Base-by-base conservation (phyloP, 2,888 invertebrate species). In the Mesochorus sp. region DNA sequence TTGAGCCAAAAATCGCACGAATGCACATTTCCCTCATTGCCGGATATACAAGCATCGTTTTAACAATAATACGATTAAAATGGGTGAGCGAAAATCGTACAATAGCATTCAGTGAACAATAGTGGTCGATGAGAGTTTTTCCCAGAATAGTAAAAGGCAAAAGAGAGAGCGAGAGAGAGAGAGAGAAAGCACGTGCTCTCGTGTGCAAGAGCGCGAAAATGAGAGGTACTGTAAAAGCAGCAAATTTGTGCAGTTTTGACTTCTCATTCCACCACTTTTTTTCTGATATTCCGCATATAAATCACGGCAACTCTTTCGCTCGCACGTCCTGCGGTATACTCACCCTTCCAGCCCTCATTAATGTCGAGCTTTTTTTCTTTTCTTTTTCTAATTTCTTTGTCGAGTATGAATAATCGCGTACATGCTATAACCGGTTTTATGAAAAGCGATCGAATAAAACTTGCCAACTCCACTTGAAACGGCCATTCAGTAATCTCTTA, bases 31-130 rank as follows among this genome's bases (percentile, higher is more conserved):
- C 34, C 26, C 17, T n/a, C 82, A 84, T 83, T 84, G 83, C 82
- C 77, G 67, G 42, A 31, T 55, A 39, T 59, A 67, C 81, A 79
- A 85, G 82, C 80, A 83, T 83, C 84, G 85, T 85, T 87, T 85
- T 85, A 85, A 85, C 88, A 86, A 88, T 88, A 88, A 88, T 86
- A 85, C 87, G 85, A 87, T 87, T 86, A 87, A 88, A 88, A 87
- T 85, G 83, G 83, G 83, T 76, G 71, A 81, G 81, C 83, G 80
- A 84, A 87, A 44, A 84, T 82, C 85, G 85, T 87, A 88, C 88
- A 89, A 88, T 88, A 87, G 87, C 85, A 86, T 86, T 87, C 86
- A 88, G 87, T 89, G 89, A 89, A 87, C 86, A 86, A 87, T 87
- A 89, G 88, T 88, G 86, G 87, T 87, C 83, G 78, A 82, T 76